A percentile compares a stretch with the other conserved stretches of the same genome.
Conservation (phyloP, 2,113 vertebrate genomes). For the Ceyx margarethae region DNA sequence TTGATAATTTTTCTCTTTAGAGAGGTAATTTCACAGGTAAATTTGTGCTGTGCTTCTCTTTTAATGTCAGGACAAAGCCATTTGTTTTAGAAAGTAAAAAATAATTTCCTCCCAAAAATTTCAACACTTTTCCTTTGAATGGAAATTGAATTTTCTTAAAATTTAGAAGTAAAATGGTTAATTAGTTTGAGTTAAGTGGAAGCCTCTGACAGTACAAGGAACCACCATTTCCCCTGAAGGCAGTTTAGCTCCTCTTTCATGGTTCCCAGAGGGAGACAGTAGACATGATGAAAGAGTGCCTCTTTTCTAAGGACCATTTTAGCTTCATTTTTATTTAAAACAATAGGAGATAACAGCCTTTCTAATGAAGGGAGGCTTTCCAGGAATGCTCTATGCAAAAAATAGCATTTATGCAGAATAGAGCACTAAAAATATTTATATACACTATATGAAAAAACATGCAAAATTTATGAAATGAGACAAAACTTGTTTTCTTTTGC, state of each 20-base stretch:
- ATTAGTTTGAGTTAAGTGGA: conserved; percentile 41
- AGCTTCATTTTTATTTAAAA: conserved; percentile 14
- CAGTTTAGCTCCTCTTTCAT: conserved; percentile 12
- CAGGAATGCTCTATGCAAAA: neutral
- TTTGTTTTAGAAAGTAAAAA: neutral
- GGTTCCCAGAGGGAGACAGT: conserved; percentile 7
- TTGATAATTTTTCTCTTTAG: neutral
- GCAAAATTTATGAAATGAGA: neutral
- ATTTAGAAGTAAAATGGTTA: conserved; percentile 33
- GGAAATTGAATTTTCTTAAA: conserved; percentile 30
- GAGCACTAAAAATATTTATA: neutral
- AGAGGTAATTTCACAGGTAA: neutral
- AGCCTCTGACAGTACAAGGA: neutral
- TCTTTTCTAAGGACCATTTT: conserved; percentile 3
- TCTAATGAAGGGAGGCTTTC: neutral
- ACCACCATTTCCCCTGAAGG: neutral
- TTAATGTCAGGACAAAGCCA: neutral
- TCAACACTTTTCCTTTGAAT: neutral
- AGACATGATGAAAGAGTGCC: neutral
- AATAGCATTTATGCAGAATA: neutral
- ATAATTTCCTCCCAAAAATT: neutral
- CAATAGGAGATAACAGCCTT: neutral
- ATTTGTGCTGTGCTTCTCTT: neutral
- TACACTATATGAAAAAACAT: neutral
- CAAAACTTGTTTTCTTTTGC: neutral